phyloP scores from a whole-genome alignment of 2,113 vertebrate genomes.

The Hippopotamus amphibius region DNA sequence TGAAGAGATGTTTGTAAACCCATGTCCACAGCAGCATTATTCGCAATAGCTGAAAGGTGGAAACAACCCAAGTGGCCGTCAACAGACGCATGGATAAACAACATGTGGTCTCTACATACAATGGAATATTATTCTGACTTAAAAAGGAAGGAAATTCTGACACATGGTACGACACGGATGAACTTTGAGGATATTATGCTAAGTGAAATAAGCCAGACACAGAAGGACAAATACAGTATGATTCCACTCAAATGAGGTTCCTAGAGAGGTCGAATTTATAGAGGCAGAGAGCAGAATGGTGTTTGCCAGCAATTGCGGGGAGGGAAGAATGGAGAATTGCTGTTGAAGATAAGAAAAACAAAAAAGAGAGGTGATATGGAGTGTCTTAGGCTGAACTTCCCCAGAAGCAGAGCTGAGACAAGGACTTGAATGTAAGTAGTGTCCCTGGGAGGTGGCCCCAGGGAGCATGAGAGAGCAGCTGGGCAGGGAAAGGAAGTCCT shows the following conservation, averaged over 20 bases:
- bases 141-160: not conserved
- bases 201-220: not conserved
- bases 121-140: not conserved
- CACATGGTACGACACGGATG: accelerated
- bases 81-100: not conserved
- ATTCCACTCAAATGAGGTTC: not conserved
- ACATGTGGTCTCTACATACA: accelerated
- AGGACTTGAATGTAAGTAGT: not conserved
- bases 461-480: not conserved
- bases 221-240: too few relatives aligned
- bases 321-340: not conserved
- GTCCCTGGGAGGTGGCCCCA: not conserved
- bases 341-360: not conserved
- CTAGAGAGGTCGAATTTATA: not conserved
- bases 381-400: not conserved
- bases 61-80: not conserved
- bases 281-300: not conserved
- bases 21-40: not conserved
- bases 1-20: not conserved
- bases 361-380: not conserved
- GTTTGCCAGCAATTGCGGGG: not conserved
- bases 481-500: not conserved
- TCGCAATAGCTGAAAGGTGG: not conserved
- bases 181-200: not conserved
- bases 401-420: not conserved